Conservation (phyloP, 2,113 vertebrate species). For the Sylvilagus bachmani region DNA sequence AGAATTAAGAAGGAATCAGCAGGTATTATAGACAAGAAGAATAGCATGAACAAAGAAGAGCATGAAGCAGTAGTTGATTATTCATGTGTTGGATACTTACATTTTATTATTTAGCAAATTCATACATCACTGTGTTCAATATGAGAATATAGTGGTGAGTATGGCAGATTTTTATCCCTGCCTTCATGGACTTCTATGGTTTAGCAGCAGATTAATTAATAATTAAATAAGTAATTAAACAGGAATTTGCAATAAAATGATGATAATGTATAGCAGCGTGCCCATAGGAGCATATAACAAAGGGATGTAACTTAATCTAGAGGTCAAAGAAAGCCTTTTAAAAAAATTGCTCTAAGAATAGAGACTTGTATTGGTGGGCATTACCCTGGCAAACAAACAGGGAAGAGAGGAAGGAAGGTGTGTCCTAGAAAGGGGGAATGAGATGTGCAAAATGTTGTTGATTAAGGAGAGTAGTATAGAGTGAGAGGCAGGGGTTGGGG, state of each 20-base stretch:
- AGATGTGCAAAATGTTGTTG: background rate
- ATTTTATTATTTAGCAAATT: constrained; percentile 31
- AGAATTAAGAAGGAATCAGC: constrained; percentile 35
- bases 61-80: background rate
- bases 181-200: background rate
- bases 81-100: constrained; percentile 33
- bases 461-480: background rate
- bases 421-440: background rate
- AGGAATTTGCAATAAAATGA: constrained; percentile 59
- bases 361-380: background rate
- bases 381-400: background rate
- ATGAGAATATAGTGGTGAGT: background rate
- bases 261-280: background rate
- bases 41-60: background rate
- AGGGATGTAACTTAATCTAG: background rate
- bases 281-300: background rate
- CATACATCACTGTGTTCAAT: background rate
- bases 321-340: background rate
- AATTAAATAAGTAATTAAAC: constrained; percentile 47
- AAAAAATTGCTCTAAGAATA: background rate
- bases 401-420: background rate
- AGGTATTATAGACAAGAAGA: background rate
- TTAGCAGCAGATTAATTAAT: constrained; percentile 37
- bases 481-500: background rate
- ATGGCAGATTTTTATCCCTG: background rate